These are phyloP conservation scores for Hoplodrina blanda DNA, from an alignment of 2,888 invertebrate genomes.

Conservation along the genomic window DNA sequence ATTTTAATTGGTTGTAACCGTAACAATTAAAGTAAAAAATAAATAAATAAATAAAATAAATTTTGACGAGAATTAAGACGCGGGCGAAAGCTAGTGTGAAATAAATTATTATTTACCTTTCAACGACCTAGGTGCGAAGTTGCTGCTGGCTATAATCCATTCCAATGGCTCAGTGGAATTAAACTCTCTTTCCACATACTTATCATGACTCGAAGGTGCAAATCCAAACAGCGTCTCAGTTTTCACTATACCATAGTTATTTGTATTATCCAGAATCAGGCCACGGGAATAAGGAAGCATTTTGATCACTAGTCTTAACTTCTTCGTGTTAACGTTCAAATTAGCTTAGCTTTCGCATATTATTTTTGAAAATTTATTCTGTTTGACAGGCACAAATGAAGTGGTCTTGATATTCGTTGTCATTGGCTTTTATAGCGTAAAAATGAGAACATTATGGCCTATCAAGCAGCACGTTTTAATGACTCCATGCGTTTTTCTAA, in stretches of 20 bases:
- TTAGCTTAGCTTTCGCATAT: conserved; percentile 25
- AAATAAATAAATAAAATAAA: too few species aligned
- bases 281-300: conserved; percentile 82
- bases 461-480: conserved; percentile 78
- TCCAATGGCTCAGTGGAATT: conserved; percentile 75
- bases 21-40: too few species aligned
- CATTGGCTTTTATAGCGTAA: conserved; percentile 77
- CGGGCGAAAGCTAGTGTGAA: background rate
- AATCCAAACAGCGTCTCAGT: conserved; percentile 81
- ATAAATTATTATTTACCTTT: conserved; percentile 70
- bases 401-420: conserved; percentile 46
- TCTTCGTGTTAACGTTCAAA: conserved; percentile 31
- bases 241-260: conserved; percentile 81
- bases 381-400: conserved; percentile 36
- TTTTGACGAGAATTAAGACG: too few species aligned
- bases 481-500: conserved; percentile 51
- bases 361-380: background rate
- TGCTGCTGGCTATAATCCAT: conserved; percentile 77
- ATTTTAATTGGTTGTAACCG: too few species aligned
- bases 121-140: conserved; percentile 75
- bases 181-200: conserved; percentile 70
- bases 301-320: conserved; percentile 29
- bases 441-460: conserved; percentile 75
- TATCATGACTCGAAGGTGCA: conserved; percentile 67
- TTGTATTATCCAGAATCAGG: conserved; percentile 76